Evolutionary conservation across 1,140 invertebrate species (phyloP).

Genomic region (Tribolium castaneum): DNA sequence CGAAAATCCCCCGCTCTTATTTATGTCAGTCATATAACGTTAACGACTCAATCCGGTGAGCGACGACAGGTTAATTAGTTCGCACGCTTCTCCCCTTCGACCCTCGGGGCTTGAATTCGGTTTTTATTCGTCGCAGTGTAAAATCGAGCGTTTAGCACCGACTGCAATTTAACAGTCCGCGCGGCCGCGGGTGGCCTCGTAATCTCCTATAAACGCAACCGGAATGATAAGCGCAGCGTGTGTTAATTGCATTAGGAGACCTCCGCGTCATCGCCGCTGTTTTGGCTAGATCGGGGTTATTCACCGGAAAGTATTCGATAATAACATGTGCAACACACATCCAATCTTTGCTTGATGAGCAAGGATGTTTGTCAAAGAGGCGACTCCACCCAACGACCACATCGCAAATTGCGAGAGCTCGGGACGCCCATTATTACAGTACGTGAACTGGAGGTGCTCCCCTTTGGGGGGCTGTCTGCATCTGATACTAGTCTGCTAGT

Average conservation of each 20-base stretch:
- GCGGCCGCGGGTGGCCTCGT: slow-evolving; percentile 18
- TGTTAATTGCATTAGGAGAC: slow-evolving; percentile 39
- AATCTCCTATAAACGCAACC: slow-evolving; percentile 26
- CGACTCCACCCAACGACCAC: slow-evolving; percentile 51
- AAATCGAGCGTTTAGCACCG: slow-evolving; percentile 2
- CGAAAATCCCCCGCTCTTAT: slow-evolving; percentile 8
- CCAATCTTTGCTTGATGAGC: slow-evolving; percentile 55
- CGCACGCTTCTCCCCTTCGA: background rate
- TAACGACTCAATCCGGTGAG: slow-evolving; percentile 13
- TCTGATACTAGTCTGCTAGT: slow-evolving; percentile 53
- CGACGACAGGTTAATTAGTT: slow-evolving; percentile 16
- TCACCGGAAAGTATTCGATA: slow-evolving; percentile 53
- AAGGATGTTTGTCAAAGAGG: slow-evolving; percentile 54
- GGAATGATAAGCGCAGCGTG: slow-evolving; percentile 47
- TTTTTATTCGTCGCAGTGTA: slow-evolving; percentile 7
- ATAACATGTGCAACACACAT: slow-evolving; percentile 53
- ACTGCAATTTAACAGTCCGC: background rate
- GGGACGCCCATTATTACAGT: slow-evolving; percentile 53
- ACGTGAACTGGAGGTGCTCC: slow-evolving; percentile 46
- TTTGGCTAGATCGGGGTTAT: slow-evolving; percentile 42
- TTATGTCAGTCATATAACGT: slow-evolving; percentile 14
- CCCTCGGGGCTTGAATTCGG: background rate
- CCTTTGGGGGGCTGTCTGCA: slow-evolving; percentile 52
- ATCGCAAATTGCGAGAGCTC: slow-evolving; percentile 53
- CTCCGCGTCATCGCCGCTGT: background rate